Evolutionary conservation across 2,113 vertebrate genomes (phyloP).

Genomic region (Lophotis ruficrista): DNA sequence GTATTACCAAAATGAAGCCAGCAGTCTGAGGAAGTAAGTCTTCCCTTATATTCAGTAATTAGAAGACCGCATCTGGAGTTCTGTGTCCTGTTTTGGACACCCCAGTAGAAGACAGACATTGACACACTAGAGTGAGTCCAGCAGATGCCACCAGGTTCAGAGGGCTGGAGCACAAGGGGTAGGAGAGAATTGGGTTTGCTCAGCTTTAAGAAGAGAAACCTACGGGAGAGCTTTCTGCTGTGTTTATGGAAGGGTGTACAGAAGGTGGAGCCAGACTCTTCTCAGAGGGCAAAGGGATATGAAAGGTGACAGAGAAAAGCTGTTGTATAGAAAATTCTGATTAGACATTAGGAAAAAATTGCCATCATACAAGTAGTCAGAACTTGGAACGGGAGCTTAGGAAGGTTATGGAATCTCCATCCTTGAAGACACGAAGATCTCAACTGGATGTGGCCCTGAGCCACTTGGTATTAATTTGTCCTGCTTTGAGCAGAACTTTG

Average conservation of each 20-base stretch:
- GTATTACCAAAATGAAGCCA: background rate
- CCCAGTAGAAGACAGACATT: background rate
- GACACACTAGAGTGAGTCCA: background rate
- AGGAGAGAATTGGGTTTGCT: background rate
- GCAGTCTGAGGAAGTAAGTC: background rate
- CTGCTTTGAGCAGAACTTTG: background rate
- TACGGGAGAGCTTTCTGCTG: background rate
- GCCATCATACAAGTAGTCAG: background rate
- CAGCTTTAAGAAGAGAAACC: background rate
- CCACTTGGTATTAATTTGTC: background rate
- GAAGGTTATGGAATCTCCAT: background rate
- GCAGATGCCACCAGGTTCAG: background rate
- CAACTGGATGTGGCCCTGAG: background rate
- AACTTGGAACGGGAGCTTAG: background rate
- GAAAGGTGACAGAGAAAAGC: background rate
- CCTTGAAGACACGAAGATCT: background rate
- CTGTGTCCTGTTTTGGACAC: background rate
- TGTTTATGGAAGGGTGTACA: background rate
- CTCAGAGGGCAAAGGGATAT: background rate
- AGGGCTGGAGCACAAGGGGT: background rate
- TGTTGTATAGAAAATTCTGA: background rate
- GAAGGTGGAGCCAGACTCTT: background rate
- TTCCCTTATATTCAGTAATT: background rate
- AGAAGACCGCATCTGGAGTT: background rate
- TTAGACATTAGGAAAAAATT: background rate